Evolutionary conservation across 2,113 vertebrate genomes (phyloP).

Genomic region (rabbit (Oryctolagus cuniculus)): DNA sequence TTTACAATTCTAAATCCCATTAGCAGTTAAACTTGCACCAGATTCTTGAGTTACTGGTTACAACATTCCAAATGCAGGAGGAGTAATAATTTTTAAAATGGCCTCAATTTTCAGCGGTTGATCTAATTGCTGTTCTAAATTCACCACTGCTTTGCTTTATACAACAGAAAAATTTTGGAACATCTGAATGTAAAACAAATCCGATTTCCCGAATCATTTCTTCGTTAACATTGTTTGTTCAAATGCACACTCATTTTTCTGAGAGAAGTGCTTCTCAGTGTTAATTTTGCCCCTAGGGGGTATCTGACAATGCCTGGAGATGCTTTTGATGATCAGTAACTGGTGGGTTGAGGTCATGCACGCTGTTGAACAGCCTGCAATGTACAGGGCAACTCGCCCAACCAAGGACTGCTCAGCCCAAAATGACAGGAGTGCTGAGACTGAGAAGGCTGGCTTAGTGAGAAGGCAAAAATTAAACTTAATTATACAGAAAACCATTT

Average conservation of each 20-base stretch:
- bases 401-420: background rate
- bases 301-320: background rate
- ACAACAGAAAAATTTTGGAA: background rate
- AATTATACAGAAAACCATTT: background rate
- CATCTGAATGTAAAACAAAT: background rate
- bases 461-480: background rate
- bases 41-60: background rate
- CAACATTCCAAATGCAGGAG: background rate
- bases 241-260: background rate
- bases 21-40: background rate
- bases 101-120: background rate
- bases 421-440: background rate
- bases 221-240: background rate
- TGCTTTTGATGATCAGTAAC: background rate
- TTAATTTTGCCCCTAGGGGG: background rate
- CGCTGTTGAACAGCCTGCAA: background rate
- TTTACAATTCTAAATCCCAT: background rate
- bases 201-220: background rate
- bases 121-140: background rate
- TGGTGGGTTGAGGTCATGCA: background rate
- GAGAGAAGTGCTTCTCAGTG: background rate
- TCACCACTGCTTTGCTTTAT: background rate
- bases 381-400: background rate
- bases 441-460: background rate
- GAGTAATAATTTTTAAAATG: background rate